These are phyloP conservation scores for Mallotus villosus DNA, from an alignment of 2,797 vertebrate genomes.

Conservation along the genomic window DNA sequence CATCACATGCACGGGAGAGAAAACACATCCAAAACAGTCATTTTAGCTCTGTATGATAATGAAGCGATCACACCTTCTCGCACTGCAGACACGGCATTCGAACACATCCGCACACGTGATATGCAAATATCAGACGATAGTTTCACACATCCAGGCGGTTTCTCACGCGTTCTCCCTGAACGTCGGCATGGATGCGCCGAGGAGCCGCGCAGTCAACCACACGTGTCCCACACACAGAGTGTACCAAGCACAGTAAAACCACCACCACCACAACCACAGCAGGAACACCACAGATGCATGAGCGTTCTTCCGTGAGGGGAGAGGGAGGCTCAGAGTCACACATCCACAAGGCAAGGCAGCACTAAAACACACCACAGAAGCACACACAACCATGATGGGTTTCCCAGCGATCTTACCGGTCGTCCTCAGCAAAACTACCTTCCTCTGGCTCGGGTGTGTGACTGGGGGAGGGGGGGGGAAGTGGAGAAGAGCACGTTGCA, in stretches of 20 bases:
- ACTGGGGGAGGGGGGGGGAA: constrained; percentile 80
- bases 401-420: constrained; percentile 84
- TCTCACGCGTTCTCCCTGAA: background rate
- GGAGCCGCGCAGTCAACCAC: background rate
- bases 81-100: background rate
- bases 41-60: background rate
- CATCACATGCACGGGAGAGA: background rate
- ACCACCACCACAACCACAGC: constrained; percentile 37
- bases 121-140: background rate
- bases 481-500: constrained; percentile 66
- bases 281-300: constrained; percentile 30
- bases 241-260: constrained; percentile 8
- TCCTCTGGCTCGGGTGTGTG: constrained; percentile 93
- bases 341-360: constrained; percentile 69
- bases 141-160: background rate
- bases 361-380: constrained; percentile 68
- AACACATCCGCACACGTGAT: background rate
- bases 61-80: constrained; percentile 12
- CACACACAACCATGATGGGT: constrained; percentile 46
- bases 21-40: background rate
- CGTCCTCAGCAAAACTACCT: constrained; percentile 89
- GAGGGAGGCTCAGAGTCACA: constrained; percentile 44
- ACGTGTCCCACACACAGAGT: background rate
- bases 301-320: constrained; percentile 1
- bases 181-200: constrained; percentile 20